Percentiles rank a stretch among this genome's conserved stretches.
phyloP scores from a whole-genome alignment of 2,888 invertebrate genomes.

The Stenurella melanura region DNA sequence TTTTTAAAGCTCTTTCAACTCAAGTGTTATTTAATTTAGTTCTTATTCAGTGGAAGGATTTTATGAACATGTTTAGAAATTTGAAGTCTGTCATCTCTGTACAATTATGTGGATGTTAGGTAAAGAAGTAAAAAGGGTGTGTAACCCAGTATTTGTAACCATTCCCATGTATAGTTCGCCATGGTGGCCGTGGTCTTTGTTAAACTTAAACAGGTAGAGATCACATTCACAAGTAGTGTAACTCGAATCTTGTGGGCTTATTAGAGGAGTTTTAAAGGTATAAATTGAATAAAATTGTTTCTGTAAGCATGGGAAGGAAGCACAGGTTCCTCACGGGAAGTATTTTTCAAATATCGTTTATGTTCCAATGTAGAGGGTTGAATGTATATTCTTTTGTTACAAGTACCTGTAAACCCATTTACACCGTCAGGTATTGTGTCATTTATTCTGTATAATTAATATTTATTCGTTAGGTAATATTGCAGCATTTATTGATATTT shows the following conservation, averaged over 20 bases:
- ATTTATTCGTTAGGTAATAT: not conserved
- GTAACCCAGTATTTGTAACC: conserved; percentile 43
- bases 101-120: conserved; percentile 43
- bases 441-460: not conserved
- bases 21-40: conserved; percentile 32
- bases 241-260: conserved; percentile 35
- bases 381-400: not conserved
- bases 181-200: conserved; percentile 35
- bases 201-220: conserved; percentile 39
- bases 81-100: conserved; percentile 48
- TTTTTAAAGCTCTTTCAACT: not conserved
- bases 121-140: conserved; percentile 42
- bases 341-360: conserved; percentile 17
- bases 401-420: conserved; percentile 2
- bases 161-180: conserved; percentile 42
- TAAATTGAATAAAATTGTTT: conserved; percentile 39
- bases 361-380: not conserved
- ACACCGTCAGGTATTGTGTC: not conserved
- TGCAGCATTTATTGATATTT: not conserved
- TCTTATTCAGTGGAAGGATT: conserved; percentile 36
- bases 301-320: conserved; percentile 38
- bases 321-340: conserved; percentile 38
- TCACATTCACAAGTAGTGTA: conserved; percentile 40
- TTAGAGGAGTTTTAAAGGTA: conserved; percentile 35
- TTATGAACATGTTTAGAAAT: conserved; percentile 47